Evolutionary conservation across 2,888 invertebrate species (phyloP).

Genomic region (Tortrix viridana): DNA sequence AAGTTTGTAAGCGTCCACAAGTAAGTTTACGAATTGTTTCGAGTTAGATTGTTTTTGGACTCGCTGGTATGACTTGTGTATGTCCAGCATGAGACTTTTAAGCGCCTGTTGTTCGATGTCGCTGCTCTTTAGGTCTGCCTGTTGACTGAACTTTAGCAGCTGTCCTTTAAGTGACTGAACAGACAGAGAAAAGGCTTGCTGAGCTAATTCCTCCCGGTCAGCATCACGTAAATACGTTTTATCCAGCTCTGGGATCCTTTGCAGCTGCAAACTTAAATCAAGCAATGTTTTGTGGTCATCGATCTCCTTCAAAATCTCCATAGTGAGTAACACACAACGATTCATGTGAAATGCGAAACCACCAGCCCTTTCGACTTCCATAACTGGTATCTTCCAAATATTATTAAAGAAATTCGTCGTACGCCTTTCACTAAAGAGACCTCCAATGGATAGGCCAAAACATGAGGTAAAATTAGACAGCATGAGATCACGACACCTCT

Average conservation of each 20-base stretch:
- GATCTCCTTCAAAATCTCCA: slow-evolving; percentile 91
- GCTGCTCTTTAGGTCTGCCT: slow-evolving; percentile 74
- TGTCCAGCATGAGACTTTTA: slow-evolving; percentile 81
- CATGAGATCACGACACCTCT: slow-evolving; percentile 88
- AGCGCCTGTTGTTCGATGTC: slow-evolving; percentile 77
- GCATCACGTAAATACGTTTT: slow-evolving; percentile 95
- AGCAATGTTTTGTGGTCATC: slow-evolving; percentile 92
- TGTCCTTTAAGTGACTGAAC: slow-evolving; percentile 87
- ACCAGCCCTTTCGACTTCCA: slow-evolving; percentile 96
- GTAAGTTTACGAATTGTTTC: slow-evolving; percentile 86
- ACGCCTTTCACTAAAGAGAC: slow-evolving; percentile 94
- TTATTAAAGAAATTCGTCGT: slow-evolving; percentile 95
- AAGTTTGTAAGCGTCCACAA: slow-evolving; percentile 89
- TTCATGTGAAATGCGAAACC: slow-evolving; percentile 96
- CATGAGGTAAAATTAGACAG: slow-evolving; percentile 88
- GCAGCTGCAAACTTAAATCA: slow-evolving; percentile 91
- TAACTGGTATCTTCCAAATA: slow-evolving; percentile 95
- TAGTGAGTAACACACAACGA: slow-evolving; percentile 90
- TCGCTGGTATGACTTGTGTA: slow-evolving; percentile 88
- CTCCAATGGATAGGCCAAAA: slow-evolving; percentile 87
- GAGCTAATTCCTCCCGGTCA: slow-evolving; percentile 91
- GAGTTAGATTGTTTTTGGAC: slow-evolving; percentile 85
- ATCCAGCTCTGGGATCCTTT: slow-evolving; percentile 92
- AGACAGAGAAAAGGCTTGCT: slow-evolving; percentile 90
- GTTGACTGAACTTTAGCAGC: slow-evolving; percentile 81